A percentile compares a stretch with the other conserved stretches of the same genome.
phyloP scores from a whole-genome alignment of 2,113 vertebrate species.

The Fukomys damarensis region DNA sequence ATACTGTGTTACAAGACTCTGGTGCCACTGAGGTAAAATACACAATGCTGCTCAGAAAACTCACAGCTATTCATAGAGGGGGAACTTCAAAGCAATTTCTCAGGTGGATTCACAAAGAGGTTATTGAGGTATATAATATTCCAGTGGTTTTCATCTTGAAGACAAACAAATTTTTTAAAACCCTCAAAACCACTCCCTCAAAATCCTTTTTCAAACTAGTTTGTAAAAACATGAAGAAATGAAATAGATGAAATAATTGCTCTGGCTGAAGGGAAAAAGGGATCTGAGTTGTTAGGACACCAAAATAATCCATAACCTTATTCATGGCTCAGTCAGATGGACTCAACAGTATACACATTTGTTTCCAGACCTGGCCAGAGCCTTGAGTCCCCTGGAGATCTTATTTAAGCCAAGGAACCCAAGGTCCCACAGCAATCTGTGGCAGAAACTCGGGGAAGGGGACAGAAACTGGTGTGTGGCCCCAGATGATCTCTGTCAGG shows the following conservation, averaged over 20 bases:
- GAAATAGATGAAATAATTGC: not conserved
- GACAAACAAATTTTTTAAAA: not conserved
- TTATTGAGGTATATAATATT: not conserved
- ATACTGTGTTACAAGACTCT: not conserved
- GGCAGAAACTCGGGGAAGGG: not conserved
- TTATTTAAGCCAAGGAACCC: not conserved
- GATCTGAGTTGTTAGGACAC: not conserved
- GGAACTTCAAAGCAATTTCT: slow-evolving; percentile 19
- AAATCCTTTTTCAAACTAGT: not conserved
- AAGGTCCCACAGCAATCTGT: not conserved
- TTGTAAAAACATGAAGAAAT: not conserved
- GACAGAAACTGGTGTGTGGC: not conserved
- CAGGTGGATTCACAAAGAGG: not conserved
- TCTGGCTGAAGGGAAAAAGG: not conserved
- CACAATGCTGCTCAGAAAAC: not conserved
- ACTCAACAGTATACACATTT: not conserved
- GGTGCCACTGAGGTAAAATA: not conserved
- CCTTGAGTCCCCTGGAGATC: not conserved
- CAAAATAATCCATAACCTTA: not conserved
- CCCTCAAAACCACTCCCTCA: not conserved
- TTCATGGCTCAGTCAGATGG: not conserved
- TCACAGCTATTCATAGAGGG: not conserved
- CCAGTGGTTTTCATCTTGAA: slow-evolving; percentile 17
- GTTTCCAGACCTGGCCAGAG: slow-evolving; percentile 1
- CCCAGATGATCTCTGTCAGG: not conserved